Evolutionary conservation across 2,113 vertebrate species (phyloP).

Genomic region (Oncorhynchus nerka): DNA sequence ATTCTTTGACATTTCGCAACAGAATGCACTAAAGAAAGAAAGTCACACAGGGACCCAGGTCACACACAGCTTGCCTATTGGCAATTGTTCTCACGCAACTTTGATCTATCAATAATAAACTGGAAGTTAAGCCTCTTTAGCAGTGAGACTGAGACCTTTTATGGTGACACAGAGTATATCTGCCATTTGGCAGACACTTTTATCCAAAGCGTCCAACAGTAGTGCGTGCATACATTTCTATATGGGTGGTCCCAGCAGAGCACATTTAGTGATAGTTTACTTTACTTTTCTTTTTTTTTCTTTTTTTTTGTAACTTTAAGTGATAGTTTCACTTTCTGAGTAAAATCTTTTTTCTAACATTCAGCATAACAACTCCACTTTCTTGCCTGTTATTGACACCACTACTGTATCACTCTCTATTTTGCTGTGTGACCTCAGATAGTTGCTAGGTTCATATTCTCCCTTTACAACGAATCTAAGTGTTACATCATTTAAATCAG

Average conservation of each 20-base stretch:
- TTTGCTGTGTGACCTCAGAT: conserved; percentile 15
- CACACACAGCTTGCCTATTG: background rate
- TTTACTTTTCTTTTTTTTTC: too few relatives aligned
- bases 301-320: too few relatives aligned
- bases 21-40: background rate
- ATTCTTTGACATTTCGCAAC: background rate
- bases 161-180: background rate
- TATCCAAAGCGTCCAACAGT: too few relatives aligned
- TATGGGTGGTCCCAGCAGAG: background rate
- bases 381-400: background rate
- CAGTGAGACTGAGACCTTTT: background rate
- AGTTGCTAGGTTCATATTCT: conserved; percentile 41
- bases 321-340: background rate
- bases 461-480: conserved; percentile 50
- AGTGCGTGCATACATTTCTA: too few relatives aligned
- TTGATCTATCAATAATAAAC: background rate
- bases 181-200: too few relatives aligned
- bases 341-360: background rate
- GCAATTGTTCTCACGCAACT: background rate
- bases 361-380: conserved; percentile 6
- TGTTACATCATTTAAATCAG: conserved; percentile 71
- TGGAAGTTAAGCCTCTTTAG: background rate
- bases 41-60: background rate
- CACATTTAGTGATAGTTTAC: too few relatives aligned
- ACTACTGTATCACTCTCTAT: background rate